Conservation (phyloP, 1,140 invertebrate species). For the Drosophila varians region DNA sequence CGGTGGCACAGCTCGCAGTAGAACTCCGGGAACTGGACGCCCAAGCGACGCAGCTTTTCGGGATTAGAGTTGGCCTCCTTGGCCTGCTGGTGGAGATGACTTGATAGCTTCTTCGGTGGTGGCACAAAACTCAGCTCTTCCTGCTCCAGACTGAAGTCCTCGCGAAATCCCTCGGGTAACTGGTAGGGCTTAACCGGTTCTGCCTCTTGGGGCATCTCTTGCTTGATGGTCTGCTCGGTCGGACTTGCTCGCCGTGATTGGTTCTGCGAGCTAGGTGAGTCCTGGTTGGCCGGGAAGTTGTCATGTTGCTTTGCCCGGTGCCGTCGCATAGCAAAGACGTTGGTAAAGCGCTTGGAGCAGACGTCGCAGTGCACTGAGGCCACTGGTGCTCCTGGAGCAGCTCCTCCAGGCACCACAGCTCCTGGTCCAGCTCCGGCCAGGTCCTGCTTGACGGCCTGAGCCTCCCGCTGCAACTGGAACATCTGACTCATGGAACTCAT, state of each 20-base stretch:
- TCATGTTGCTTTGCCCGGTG: constrained; percentile 85
- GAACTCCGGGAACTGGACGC: constrained; percentile 93
- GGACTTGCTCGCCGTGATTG: constrained; percentile 40
- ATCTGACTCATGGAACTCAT: constrained; percentile 59
- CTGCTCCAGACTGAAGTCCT: constrained; percentile 84
- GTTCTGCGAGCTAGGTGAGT: constrained; percentile 33
- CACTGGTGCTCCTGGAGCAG: neutral
- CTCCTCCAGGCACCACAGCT: neutral
- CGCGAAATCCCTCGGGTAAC: constrained; percentile 80
- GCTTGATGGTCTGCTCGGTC: constrained; percentile 40
- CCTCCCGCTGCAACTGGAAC: constrained; percentile 55
- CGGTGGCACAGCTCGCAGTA: constrained; percentile 98
- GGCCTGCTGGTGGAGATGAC: constrained; percentile 86
- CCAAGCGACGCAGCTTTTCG: constrained; percentile 89
- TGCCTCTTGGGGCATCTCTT: constrained; percentile 13
- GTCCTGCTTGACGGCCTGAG: constrained; percentile 14
- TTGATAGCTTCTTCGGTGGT: constrained; percentile 86
- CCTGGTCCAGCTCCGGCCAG: constrained; percentile 7
- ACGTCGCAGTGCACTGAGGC: constrained; percentile 84
- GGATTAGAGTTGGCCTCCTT: constrained; percentile 87
- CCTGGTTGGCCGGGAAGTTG: constrained; percentile 17
- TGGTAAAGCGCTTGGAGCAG: constrained; percentile 85
- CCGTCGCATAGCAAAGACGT: constrained; percentile 84
- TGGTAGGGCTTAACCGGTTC: constrained; percentile 53
- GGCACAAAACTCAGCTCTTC: constrained; percentile 85